Percentiles rank a stretch among this genome's conserved stretches.
Evolutionary conservation across 2,888 invertebrate genomes (phyloP).

Genomic region (Sphaeridia pumilis): DNA sequence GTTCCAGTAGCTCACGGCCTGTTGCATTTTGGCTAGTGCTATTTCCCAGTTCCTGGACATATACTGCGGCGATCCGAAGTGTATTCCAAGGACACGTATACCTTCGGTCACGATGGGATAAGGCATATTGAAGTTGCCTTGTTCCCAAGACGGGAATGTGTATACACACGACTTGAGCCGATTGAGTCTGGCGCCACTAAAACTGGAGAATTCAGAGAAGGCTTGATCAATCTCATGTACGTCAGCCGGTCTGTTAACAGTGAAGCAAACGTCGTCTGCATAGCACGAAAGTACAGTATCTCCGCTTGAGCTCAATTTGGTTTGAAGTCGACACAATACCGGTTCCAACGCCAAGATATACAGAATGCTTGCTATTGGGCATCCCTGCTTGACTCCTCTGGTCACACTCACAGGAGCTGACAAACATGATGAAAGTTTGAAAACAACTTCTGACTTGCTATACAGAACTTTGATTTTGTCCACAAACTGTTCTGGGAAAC

Average conservation of each 20-base stretch:
- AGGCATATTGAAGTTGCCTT: no score
- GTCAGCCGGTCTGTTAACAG: no score
- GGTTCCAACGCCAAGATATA: not conserved
- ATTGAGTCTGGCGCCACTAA: no score
- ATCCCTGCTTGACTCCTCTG: conserved; percentile 1
- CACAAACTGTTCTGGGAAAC: not conserved
- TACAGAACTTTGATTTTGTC: not conserved
- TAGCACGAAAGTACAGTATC: no score
- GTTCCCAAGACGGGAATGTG: no score
- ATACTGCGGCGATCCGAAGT: not conserved
- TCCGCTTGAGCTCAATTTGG: no score
- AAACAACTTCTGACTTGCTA: not conserved
- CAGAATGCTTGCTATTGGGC: not conserved
- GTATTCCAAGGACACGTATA: not conserved
- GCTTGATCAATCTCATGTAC: no score
- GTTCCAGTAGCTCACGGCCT: not conserved
- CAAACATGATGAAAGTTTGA: not conserved
- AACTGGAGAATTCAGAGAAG: no score
- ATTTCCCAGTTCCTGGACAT: not conserved
- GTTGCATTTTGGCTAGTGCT: not conserved
- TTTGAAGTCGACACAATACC: no score
- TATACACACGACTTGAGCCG: no score
- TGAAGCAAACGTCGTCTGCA: no score
- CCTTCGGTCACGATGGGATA: not conserved
- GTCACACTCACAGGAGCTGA: not conserved